A percentile compares a stretch with the other conserved stretches of the same genome.
These are phyloP conservation scores for Pachypsylla venusta DNA, from an alignment of 1,140 invertebrate species.

Conservation along the genomic window DNA sequence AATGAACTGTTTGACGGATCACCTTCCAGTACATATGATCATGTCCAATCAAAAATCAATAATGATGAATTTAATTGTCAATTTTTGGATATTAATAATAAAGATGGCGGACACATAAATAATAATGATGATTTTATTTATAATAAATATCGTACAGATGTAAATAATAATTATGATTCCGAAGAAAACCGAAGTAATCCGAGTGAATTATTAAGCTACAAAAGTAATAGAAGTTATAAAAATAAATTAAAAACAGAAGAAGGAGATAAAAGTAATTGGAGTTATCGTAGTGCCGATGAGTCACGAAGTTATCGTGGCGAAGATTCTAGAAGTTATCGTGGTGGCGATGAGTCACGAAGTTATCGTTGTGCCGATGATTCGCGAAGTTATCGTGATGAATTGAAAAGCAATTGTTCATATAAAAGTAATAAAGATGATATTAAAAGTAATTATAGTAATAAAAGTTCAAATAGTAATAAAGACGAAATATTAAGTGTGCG, in stretches of 20 bases:
- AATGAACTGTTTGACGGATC: background rate
- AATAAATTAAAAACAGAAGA: too few species aligned
- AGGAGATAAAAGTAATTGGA: background rate
- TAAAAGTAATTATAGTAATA: background rate
- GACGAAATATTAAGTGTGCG: background rate
- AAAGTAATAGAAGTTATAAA: background rate
- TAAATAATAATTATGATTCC: background rate
- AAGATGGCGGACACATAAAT: conserved; percentile 7
- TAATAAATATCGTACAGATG: background rate
- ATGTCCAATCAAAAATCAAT: conserved; percentile 16
- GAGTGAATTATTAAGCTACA: background rate
- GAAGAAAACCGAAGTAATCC: background rate
- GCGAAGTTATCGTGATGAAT: background rate
- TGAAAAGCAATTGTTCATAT: background rate
- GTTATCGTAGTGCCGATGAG: background rate
- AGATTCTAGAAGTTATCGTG: background rate
- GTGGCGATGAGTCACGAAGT: background rate
- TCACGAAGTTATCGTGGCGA: too few species aligned
- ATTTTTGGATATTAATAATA: conserved; percentile 6
- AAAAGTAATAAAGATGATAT: background rate
- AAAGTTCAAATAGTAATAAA: background rate
- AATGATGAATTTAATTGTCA: background rate
- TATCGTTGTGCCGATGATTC: too few species aligned
- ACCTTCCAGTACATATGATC: conserved; percentile 26
- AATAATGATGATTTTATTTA: conserved; percentile 1